A percentile compares a stretch with the other conserved stretches of the same genome.
phyloP scores from a whole-genome alignment of 2,113 vertebrate species.

The Oenanthe oenanthe region DNA sequence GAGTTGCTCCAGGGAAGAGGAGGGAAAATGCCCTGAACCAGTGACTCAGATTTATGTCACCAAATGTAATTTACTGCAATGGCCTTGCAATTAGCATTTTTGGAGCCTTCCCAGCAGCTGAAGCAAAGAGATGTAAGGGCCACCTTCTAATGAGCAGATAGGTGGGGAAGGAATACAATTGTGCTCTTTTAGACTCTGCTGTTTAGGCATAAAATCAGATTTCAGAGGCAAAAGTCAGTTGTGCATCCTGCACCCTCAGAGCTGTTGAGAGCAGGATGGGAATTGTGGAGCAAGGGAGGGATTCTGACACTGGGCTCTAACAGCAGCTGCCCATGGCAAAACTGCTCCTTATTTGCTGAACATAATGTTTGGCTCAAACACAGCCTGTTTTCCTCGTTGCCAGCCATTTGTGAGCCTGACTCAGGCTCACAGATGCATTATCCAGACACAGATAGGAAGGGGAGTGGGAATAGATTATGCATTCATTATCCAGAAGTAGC shows the following conservation, averaged over 20 bases:
- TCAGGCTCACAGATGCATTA: background rate
- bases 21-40: background rate
- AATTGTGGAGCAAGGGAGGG: fast-evolving
- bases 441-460: background rate
- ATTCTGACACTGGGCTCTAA: background rate
- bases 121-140: background rate
- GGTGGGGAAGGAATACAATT: background rate
- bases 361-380: conserved; percentile 12
- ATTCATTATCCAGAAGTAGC: background rate
- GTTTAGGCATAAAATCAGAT: background rate
- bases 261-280: background rate
- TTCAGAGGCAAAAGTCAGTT: background rate
- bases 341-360: conserved; percentile 31
- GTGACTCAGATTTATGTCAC: background rate
- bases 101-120: background rate
- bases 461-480: background rate
- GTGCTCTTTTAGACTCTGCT: background rate
- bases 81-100: background rate
- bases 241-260: background rate
- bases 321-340: background rate
- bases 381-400: conserved; percentile 1
- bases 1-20: background rate
- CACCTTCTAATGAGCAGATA: background rate
- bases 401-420: conserved; percentile 18
- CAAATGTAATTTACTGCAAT: background rate